phyloP scores from a whole-genome alignment of 1,140 invertebrate genomes.

The Zaprionus camerounensis region DNA sequence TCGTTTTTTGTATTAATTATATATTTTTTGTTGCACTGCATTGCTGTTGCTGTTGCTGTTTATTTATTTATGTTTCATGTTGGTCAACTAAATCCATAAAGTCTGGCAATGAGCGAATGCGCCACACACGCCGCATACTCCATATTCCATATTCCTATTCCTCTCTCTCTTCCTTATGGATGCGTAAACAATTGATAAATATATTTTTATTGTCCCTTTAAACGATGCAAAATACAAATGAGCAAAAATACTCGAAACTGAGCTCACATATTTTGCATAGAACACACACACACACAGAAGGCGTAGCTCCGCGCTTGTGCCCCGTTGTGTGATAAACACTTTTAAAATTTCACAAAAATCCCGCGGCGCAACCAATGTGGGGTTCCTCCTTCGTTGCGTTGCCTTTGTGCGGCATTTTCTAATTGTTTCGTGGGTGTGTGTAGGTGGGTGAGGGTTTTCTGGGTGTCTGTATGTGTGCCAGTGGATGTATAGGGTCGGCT shows the following conservation, averaged over 20 bases:
- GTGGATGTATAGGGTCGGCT: slow-evolving; percentile 22
- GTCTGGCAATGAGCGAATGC: slow-evolving; percentile 41
- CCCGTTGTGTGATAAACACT: slow-evolving; percentile 38
- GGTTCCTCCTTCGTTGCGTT: not conserved
- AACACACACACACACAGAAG: not conserved
- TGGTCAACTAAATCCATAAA: slow-evolving; percentile 52
- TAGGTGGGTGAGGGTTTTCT: slow-evolving; percentile 2
- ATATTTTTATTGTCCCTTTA: slow-evolving; percentile 35
- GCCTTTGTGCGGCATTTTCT: slow-evolving; percentile 35
- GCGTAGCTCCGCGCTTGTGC: not conserved
- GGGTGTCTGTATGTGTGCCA: slow-evolving; percentile 15
- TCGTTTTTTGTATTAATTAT: slow-evolving; percentile 27
- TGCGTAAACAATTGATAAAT: slow-evolving; percentile 40
- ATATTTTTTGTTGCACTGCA: slow-evolving; percentile 20
- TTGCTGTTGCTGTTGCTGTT: slow-evolving; percentile 12
- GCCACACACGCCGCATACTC: not conserved
- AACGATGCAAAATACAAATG: slow-evolving; percentile 12
- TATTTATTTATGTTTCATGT: slow-evolving; percentile 40
- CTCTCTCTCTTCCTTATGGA: slow-evolving; percentile 15
- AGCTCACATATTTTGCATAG: slow-evolving; percentile 19
- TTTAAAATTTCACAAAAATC: slow-evolving; percentile 17
- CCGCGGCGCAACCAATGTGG: not conserved
- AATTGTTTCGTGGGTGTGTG: slow-evolving; percentile 30
- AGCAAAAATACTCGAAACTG: slow-evolving; percentile 9
- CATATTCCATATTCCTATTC: slow-evolving; percentile 29